A percentile compares a stretch with the other conserved stretches of the same genome.
These are phyloP conservation scores for Pipra filicauda DNA, from an alignment of 2,113 vertebrate genomes.

Conservation along the genomic window DNA sequence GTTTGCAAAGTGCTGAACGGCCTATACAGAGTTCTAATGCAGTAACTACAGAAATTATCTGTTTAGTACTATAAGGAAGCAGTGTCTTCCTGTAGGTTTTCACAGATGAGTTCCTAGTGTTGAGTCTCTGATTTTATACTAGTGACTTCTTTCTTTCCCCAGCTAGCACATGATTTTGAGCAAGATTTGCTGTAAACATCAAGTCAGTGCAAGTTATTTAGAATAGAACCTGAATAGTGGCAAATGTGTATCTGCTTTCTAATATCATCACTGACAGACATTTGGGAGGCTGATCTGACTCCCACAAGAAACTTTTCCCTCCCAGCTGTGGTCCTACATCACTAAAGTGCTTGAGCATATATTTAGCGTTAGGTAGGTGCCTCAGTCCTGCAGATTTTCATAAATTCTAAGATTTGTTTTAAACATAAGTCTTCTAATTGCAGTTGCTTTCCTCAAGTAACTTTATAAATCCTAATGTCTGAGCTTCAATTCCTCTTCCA, in stretches of 20 bases:
- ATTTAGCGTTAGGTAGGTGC: not conserved
- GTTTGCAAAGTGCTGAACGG: not conserved
- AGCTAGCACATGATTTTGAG: not conserved
- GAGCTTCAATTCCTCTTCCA: not conserved
- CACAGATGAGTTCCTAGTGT: not conserved
- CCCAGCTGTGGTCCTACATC: not conserved
- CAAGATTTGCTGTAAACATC: not conserved
- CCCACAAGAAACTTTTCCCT: not conserved
- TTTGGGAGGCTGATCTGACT: not conserved
- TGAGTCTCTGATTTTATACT: not conserved
- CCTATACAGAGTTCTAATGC: rapidly evolving
- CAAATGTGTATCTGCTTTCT: not conserved
- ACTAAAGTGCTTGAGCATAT: not conserved
- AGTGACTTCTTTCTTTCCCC: not conserved
- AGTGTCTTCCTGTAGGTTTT: not conserved
- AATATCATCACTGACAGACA: not conserved
- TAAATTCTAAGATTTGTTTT: not conserved
- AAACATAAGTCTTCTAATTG: not conserved
- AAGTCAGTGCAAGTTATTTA: not conserved
- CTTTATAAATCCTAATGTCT: not conserved
- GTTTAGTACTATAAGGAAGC: not conserved
- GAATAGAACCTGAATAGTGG: not conserved
- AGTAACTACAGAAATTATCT: not conserved
- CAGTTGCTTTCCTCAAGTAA: constrained; percentile 6
- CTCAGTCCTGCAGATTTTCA: not conserved